Evolutionary conservation across 1,140 invertebrate species (phyloP), one percentile per base, ranked within the genome.

Genomic region (Berghia stephanieae): DNA sequence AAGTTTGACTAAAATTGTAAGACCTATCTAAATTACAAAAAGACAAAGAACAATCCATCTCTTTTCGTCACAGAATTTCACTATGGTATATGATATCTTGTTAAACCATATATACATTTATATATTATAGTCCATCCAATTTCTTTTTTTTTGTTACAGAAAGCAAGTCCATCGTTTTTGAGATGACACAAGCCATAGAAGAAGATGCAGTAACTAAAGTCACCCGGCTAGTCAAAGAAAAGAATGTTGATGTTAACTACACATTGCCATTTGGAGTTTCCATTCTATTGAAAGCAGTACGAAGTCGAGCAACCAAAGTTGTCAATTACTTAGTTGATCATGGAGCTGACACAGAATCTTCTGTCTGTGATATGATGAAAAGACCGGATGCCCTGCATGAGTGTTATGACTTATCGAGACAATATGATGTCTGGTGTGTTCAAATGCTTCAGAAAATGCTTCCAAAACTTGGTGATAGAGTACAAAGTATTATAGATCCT

Each of bases 331-430:
- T 75, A 3, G 63, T 75, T 10, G 24, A 42, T 5, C 60, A 43
- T 13, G 72, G 72, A 27, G 72, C 72, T 1, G 72, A 75, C 31
- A 52, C 72, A 34, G 72, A 75, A 43, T 43, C 52, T 43, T 75
- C 72, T 63, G 34, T 75, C 16, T 57, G 40, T 4, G 72, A 75
- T 44, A n/a, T 75, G 34, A 75, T 75, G 72, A 75, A 63, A 31
- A 34, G 72, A 27, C 72, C 55, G 3, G 42, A 75, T 63, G 72
- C 52, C 8, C 42, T 75, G n/a, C 52, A 75, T 34, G 72, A 44
- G 3, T 52, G 63, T 31, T 75, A 75, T 21, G n/a, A n/a, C n/a
- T n/a, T n/a, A n/a, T 63, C 52, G 21, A 36, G 31, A n/a, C 52
- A 57, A 6, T 27, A 75, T 63, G 55, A 75, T 24, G 36, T 43